A percentile compares a stretch with the other conserved stretches of the same genome.
Conservation (phyloP, 2,113 vertebrate species). For the Gambusia holbrooki region DNA sequence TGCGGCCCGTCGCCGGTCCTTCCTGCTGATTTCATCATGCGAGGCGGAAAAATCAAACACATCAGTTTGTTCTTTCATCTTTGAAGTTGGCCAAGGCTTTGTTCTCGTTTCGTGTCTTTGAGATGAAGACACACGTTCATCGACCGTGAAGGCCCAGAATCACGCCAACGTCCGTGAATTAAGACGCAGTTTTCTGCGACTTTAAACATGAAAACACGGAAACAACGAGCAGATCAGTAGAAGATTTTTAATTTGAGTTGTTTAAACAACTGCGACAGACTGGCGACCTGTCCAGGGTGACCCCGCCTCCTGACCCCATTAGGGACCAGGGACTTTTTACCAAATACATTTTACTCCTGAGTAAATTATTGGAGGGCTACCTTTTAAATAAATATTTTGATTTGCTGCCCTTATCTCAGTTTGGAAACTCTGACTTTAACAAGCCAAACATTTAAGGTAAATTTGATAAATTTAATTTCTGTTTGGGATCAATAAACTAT, state of each 20-base stretch:
- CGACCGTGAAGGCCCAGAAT: not conserved
- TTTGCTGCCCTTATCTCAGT: too few species aligned
- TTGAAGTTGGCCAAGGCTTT: not conserved
- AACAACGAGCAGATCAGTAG: not conserved
- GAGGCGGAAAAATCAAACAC: conserved; percentile 2
- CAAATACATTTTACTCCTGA: too few species aligned
- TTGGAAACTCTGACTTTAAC: too few species aligned
- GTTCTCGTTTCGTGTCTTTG: conserved; percentile 10
- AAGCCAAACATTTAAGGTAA: too few species aligned
- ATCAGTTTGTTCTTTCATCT: conserved; percentile 22
- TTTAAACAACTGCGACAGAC: not conserved
- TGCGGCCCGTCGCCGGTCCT: not conserved
- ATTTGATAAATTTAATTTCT: too few species aligned
- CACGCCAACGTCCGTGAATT: not conserved
- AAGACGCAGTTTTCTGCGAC: conserved; percentile 1
- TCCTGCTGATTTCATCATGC: conserved; percentile 5
- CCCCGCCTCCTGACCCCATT: too few species aligned
- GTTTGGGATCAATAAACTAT: too few species aligned
- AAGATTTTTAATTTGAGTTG: not conserved
- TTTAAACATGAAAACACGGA: conserved; percentile 3
- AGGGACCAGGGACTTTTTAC: too few species aligned
- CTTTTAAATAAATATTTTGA: too few species aligned
- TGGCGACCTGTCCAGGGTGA: too few species aligned
- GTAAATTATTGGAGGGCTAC: too few species aligned
- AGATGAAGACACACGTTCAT: conserved; percentile 14